A percentile compares a stretch with the other conserved stretches of the same genome.
Evolutionary conservation across 2,888 invertebrate species (phyloP).

Genomic region (Limulus polyphemus): DNA sequence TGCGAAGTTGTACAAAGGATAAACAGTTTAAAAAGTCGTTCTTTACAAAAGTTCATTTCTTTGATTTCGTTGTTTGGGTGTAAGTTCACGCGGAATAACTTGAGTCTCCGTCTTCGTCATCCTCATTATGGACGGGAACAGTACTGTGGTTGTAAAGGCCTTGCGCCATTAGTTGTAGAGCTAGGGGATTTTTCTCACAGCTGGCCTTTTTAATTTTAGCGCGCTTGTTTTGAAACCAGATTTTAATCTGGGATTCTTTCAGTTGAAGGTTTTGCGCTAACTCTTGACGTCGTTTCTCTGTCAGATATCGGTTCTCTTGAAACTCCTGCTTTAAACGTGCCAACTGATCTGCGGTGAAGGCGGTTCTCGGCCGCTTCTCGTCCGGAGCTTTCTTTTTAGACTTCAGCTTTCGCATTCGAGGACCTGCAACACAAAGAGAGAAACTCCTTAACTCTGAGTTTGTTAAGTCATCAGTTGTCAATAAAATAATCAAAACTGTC

Average conservation of each 20-base stretch:
- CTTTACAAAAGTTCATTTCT: too few species aligned
- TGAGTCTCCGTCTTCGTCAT: conserved; percentile 9
- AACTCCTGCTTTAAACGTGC: conserved; percentile 78
- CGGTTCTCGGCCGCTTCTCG: conserved; percentile 88
- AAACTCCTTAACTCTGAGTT: too few species aligned
- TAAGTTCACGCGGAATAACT: too few species aligned
- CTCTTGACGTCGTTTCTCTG: conserved; percentile 77
- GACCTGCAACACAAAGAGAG: conserved; percentile 39
- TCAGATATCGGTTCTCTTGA: conserved; percentile 72
- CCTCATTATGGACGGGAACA: conserved; percentile 25
- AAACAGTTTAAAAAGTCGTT: too few species aligned
- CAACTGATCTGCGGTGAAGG: conserved; percentile 78
- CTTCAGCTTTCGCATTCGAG: conserved; percentile 45
- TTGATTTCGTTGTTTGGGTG: too few species aligned
- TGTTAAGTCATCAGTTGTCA: too few species aligned
- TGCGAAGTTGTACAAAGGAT: too few species aligned
- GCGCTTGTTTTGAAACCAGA: conserved; percentile 72
- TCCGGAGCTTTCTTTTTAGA: conserved; percentile 43
- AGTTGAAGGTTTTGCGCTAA: conserved; percentile 79
- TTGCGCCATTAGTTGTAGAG: conserved; percentile 83
- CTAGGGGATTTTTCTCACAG: conserved; percentile 64
- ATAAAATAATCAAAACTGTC: too few species aligned
- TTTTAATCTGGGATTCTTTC: conserved; percentile 81
- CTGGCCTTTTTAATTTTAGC: conserved; percentile 90
- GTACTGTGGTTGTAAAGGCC: conserved; percentile 41